Evolutionary conservation across 2,797 vertebrate genomes (phyloP), one percentile per base, ranked within the genome.

Genomic region (Acanthopagrus latus): DNA sequence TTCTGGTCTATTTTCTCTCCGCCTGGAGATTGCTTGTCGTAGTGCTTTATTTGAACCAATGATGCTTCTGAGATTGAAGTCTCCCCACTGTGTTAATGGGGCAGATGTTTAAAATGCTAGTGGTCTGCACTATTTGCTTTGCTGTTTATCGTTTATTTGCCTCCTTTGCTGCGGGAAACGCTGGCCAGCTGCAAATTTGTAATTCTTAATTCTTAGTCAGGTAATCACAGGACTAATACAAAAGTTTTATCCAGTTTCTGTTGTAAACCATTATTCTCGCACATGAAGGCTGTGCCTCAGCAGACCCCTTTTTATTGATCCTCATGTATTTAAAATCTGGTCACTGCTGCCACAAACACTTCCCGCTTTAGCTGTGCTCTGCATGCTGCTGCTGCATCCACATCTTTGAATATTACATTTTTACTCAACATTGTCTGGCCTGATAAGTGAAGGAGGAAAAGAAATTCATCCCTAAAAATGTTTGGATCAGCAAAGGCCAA

Each of bases 251-350:
- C 67, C 93, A 90, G 87, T 95, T 93, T 90, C 88, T 93, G 92
- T 95, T 96, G 88, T 92, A 95, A 94, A 88, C 88, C 82, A 83
- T 93, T 94, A 85, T 82, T 20, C 90, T 94, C 84, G 91, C 86
- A 93, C 88, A 84, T 66, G 82, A 90, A 93, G 88, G 82, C 90
- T 89, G 86, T 80, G 86, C 89, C 85, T 91, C 86, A 86, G 88
- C 59, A 87, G 58, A 2, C 78, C 54, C 82, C 80, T 87, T 95
- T 94, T 94, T 95, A 96, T 97, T 96, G 97, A 97, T 97, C 93
- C 93, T 93, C 86, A 76, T 96, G 95, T 95, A 94, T 97, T 97
- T 96, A 96, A 96, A 97, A 95, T 96, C 94, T 95, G 90, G 95
- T 97, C 93, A 92, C 95, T 93, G 91, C 93, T 94, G 94, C 94